Evolutionary conservation across 2,113 vertebrate species (phyloP), one percentile per base, ranked within the genome.

Genomic region (Panurus biarmicus): DNA sequence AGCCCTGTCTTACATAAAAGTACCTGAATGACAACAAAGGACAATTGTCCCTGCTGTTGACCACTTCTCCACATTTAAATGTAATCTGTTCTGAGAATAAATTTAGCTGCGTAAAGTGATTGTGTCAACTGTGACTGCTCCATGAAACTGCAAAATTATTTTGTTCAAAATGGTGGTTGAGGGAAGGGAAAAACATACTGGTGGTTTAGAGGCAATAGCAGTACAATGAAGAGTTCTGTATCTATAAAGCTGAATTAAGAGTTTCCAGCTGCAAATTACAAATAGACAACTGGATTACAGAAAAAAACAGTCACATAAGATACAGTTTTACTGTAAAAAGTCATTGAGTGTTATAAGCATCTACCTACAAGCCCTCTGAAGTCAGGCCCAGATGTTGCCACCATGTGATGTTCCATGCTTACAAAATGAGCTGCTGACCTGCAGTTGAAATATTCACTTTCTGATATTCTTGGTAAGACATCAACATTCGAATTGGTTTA

Each of bases 11-110:
- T 72, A 51, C 5, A 6, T 65, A 64, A 74, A 95, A 96, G 90
- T 92, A 89, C 84, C 70, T 45, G 47, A 65, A 40, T 92, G 82
- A 78, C 62, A 87, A 80, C 42, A 10, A 69, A 93, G 91, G 79
- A 71, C 19, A 54, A 14, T 83, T 88, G 74, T 90, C 94, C 98
- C 95, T 96, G 95, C 97, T 98, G 94, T 97, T 98, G 97, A 97
- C 97, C 97, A 97, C 97, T 97, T 98, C 97, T 95, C 97, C 98
- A 98, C 97, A 93, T 98, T 97, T 98, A 98, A 98, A 98, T 99
- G 98, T 99, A 98, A 98, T 96, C 97, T 98, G 97, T 98, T 98
- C 98, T 98, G 98, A 98, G 97, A 99, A 99, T 99, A 99, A 99
- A 99, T 98, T 97, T 95, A 97, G 96, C 96, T 98, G 95, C 95